Evolutionary conservation across 2,113 vertebrate species (phyloP), one percentile per base, ranked within the genome.

Genomic region (Microcebus tavaratra): DNA sequence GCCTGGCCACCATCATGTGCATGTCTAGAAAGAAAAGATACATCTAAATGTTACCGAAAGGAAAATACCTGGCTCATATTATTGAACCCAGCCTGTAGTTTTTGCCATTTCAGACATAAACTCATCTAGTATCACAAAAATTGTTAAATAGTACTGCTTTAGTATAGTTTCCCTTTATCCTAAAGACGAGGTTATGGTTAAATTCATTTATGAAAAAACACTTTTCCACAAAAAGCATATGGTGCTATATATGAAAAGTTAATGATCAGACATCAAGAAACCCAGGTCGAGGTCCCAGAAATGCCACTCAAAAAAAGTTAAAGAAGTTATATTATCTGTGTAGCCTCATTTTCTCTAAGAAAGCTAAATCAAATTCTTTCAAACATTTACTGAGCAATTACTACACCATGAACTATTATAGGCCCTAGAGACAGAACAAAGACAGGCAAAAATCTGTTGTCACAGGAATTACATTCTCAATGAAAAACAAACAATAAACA

Each of bases 1-100:
- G 99, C 82, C 98, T 98, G 75, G 99, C 99, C 31, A 99, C 99
- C 99, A 99, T 99, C 99, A 99, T 99, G 98, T 99, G 99, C 99
- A 99, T 99, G 90, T 99, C 99, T 99, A 98, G 1, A 96, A 90
- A 89, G 86, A 94, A 68, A 13, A 96, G 80, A 97, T 17, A 45
- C 0, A n/a, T 59, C 31, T 79, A 29, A 85, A 12, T 6, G 59
- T 61, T 4, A 88, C 67, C 20, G 3, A 34, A 13, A 45, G 25
- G 18, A 42, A 61, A 45, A 29, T 2, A 34, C 5, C 68, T 48
- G 63, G 36, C 34, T 91, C 6, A 13, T 20, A 39, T 9, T 10
- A 88, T 1, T 39, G 8, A 36, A 65, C 31, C 29, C 36, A 70
- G 57, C 6, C 25, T 81, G 1, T 2, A 84, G 42, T 75, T 76